phyloP scores from a whole-genome alignment of 2,888 invertebrate species.

The Macropis europaea region DNA sequence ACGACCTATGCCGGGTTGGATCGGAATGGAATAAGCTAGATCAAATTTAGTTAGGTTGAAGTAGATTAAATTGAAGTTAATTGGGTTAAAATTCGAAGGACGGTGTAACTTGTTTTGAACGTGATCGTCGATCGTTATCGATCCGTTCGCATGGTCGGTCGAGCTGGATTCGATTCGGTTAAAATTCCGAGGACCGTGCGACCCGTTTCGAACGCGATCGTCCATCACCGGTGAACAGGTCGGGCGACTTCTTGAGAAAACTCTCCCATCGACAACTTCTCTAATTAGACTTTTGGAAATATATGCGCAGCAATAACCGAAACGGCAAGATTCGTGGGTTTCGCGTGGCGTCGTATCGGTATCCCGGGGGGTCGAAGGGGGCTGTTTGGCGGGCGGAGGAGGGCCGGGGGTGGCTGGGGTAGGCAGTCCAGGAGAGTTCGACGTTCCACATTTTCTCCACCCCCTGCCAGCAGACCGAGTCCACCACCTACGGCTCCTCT shows the following conservation, averaged over 20 bases:
- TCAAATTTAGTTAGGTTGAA: too few relatives aligned
- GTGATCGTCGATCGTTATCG: too few relatives aligned
- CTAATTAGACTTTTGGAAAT: background rate
- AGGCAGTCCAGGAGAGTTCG: constrained; percentile 70
- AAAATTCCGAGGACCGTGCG: too few relatives aligned
- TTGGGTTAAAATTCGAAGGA: too few relatives aligned
- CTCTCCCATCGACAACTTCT: background rate
- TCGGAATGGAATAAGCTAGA: too few relatives aligned
- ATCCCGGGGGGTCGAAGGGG: background rate
- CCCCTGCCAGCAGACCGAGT: constrained; percentile 52
- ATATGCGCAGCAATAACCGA: background rate
- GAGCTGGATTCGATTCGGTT: too few relatives aligned
- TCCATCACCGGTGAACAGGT: too few relatives aligned
- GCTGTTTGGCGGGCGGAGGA: constrained; percentile 15
- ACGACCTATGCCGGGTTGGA: too few relatives aligned
- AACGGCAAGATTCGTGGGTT: background rate
- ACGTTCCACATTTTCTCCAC: constrained; percentile 72
- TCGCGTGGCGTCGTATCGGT: constrained; percentile 6
- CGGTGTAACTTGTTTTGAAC: too few relatives aligned
- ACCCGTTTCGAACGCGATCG: background rate
- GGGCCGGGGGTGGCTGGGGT: constrained; percentile 13
- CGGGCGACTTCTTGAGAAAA: too few relatives aligned
- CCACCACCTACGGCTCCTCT: constrained; percentile 35
- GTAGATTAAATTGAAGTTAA: too few relatives aligned
- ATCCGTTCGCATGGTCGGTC: too few relatives aligned